Conservation (phyloP, 2,888 invertebrate species). For the Neoscelio sp. region DNA sequence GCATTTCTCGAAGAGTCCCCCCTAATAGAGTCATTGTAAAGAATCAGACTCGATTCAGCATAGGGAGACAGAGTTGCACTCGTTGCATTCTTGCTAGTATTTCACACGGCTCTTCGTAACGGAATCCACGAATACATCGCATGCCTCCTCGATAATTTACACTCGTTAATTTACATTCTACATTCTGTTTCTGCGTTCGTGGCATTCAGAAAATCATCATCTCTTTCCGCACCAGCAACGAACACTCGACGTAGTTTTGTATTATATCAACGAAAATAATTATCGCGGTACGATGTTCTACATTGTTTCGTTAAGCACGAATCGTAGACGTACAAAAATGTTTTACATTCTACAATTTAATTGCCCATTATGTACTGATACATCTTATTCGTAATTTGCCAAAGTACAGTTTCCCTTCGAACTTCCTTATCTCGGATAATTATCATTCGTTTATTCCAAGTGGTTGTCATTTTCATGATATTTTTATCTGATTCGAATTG, state of each 20-base stretch:
- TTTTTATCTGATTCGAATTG: no score
- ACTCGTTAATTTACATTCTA: conserved; percentile 64
- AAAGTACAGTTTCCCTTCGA: no score
- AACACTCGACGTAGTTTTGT: conserved; percentile 6
- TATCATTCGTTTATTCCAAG: no score
- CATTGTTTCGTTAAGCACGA: neutral
- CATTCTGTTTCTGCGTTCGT: conserved; percentile 47
- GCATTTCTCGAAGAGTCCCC: conserved; percentile 27
- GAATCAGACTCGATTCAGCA: conserved; percentile 50
- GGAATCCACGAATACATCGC: conserved; percentile 58
- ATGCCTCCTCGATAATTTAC: conserved; percentile 58
- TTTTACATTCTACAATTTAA: neutral
- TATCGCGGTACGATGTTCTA: neutral
- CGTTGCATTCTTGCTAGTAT: conserved; percentile 56
- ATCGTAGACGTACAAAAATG: neutral
- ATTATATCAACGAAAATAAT: conserved; percentile 8
- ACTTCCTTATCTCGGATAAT: no score
- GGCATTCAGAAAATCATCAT: conserved; percentile 48
- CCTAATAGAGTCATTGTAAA: conserved; percentile 58
- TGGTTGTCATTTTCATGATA: no score
- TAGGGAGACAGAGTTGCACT: conserved; percentile 44
- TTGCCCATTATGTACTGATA: neutral
- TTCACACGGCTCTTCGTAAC: conserved; percentile 60
- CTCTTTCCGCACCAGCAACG: conserved; percentile 3
- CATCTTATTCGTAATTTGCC: neutral